phyloP scores from a whole-genome alignment of 2,888 invertebrate species.

The Linnaemya vulpina region DNA sequence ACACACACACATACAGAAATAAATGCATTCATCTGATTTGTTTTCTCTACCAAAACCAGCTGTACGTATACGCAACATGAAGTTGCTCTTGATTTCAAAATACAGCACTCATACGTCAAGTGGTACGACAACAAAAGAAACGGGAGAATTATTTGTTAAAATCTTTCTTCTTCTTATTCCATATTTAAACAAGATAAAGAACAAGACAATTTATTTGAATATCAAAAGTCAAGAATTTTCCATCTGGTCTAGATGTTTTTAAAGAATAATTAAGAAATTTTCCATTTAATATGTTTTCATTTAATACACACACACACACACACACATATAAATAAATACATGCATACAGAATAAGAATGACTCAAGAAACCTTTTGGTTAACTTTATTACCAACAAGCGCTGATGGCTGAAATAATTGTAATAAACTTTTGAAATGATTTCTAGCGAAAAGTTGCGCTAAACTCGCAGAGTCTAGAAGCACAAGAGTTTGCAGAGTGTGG shows the following conservation, averaged over 20 bases:
- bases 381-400: too few relatives aligned
- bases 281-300: too few relatives aligned
- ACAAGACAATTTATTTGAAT: neutral
- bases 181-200: neutral
- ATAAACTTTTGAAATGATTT: too few relatives aligned
- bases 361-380: too few relatives aligned
- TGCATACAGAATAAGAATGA: too few relatives aligned
- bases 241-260: neutral
- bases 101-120: slow-evolving; percentile 10
- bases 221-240: neutral
- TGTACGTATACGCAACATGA: neutral
- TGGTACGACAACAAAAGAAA: neutral
- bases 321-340: too few relatives aligned
- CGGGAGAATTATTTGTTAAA: neutral
- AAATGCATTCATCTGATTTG: neutral
- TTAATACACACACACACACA: too few relatives aligned
- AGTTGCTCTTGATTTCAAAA: neutral
- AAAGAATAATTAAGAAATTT: neutral
- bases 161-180: neutral
- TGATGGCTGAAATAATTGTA: too few relatives aligned
- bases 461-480: too few relatives aligned
- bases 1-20: neutral
- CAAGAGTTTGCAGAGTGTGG: too few relatives aligned
- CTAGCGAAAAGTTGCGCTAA: too few relatives aligned
- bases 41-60: neutral